A percentile compares a stretch with the other conserved stretches of the same genome.
These are phyloP conservation scores for Aurelia sp. DNA, from an alignment of 30 jellyfish, hydroid and myxozoan genomes.

Conservation along the genomic window DNA sequence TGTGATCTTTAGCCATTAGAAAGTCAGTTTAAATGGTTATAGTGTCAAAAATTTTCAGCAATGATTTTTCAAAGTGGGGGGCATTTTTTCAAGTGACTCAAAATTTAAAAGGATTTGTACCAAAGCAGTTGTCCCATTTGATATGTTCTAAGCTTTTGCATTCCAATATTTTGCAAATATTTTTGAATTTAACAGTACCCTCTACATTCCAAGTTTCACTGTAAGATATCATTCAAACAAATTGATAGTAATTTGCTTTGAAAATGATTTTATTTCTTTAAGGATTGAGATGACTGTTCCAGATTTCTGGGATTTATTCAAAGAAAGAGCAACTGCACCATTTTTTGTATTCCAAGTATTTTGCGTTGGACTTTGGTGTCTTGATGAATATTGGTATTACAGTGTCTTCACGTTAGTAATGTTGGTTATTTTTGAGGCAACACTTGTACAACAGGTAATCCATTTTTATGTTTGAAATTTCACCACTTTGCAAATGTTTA, in stretches of 20 bases:
- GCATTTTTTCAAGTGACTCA: too few relatives aligned
- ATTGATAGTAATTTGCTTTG: not conserved
- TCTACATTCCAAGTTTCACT: too few relatives aligned
- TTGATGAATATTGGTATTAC: conserved; percentile 99
- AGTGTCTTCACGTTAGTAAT: conserved; percentile 89
- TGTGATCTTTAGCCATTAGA: too few relatives aligned
- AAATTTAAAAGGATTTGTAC: too few relatives aligned
- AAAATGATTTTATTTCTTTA: not conserved
- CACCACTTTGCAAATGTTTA: too few relatives aligned
- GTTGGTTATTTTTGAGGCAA: conserved; percentile 97
- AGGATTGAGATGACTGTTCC: conserved; percentile 99
- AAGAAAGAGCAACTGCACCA: conserved; percentile 99
- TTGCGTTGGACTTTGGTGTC: conserved; percentile 99
- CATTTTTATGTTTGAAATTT: not conserved
- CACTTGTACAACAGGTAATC: conserved; percentile 97
- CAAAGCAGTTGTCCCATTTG: too few relatives aligned
- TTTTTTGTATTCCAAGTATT: conserved; percentile 99
- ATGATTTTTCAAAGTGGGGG: too few relatives aligned
- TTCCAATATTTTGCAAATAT: too few relatives aligned
- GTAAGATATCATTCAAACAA: not conserved
- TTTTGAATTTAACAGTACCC: too few relatives aligned
- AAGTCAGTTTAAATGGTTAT: too few relatives aligned
- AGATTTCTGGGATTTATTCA: conserved; percentile 92
- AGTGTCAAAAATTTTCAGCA: too few relatives aligned
- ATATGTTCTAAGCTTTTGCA: too few relatives aligned